A percentile compares a stretch with the other conserved stretches of the same genome.
Evolutionary conservation across 2,888 invertebrate genomes (phyloP).

Genomic region (Stegana nigrithorax): DNA sequence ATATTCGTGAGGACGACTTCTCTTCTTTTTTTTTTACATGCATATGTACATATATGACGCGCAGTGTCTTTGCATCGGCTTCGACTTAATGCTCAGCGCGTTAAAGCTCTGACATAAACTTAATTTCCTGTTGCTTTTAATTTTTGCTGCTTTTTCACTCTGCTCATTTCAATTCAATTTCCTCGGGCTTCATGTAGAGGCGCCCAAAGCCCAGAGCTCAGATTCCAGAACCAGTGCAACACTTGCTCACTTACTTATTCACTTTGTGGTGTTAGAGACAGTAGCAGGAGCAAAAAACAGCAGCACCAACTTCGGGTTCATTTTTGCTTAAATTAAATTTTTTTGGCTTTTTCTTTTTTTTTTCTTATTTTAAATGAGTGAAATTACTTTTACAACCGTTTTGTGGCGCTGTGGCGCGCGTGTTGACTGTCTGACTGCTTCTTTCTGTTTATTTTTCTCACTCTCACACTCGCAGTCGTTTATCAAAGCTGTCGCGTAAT

Average conservation of each 20-base stretch:
- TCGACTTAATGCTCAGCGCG: no score
- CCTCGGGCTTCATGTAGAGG: slow-evolving; percentile 14
- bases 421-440: slow-evolving; percentile 8
- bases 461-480: no score
- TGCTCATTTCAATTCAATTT: slow-evolving; percentile 57
- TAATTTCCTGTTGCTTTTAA: slow-evolving; percentile 43
- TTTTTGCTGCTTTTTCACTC: slow-evolving; percentile 29
- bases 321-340: neutral
- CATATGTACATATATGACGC: slow-evolving; percentile 37
- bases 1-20: no score
- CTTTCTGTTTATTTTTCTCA: neutral
- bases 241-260: no score
- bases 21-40: slow-evolving; percentile 14
- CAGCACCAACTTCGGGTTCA: no score
- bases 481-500: neutral
- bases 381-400: slow-evolving; percentile 45
- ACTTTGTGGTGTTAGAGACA: slow-evolving; percentile 36
- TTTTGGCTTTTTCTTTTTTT: slow-evolving; percentile 20
- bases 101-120: slow-evolving; percentile 46
- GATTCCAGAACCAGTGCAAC: slow-evolving; percentile 39
- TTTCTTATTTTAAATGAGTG: slow-evolving; percentile 38
- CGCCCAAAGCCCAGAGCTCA: no score
- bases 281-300: no score
- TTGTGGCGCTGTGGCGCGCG: slow-evolving; percentile 18
- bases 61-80: no score